These are phyloP conservation scores for Ceramica pisi DNA, from an alignment of 2,888 invertebrate species.

Conservation along the genomic window DNA sequence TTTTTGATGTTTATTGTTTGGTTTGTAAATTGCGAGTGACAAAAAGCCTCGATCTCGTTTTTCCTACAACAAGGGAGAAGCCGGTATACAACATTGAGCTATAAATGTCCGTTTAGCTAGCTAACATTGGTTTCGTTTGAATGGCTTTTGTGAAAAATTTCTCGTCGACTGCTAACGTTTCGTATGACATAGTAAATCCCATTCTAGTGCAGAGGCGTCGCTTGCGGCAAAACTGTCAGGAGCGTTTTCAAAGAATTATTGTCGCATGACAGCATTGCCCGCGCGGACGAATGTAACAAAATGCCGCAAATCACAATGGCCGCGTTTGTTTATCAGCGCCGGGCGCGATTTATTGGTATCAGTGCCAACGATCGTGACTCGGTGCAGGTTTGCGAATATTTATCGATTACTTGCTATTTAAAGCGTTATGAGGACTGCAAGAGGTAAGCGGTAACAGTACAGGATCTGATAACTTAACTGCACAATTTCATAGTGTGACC, in stretches of 20 bases:
- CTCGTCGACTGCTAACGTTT: slow-evolving; percentile 70
- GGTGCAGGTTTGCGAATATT: slow-evolving; percentile 69
- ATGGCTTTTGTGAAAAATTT: slow-evolving; percentile 72
- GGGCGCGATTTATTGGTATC: slow-evolving; percentile 68
- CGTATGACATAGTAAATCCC: slow-evolving; percentile 82
- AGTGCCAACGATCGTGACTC: slow-evolving; percentile 68
- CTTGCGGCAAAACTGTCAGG: slow-evolving; percentile 78
- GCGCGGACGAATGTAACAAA: slow-evolving; percentile 74
- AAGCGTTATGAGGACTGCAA: slow-evolving; percentile 47
- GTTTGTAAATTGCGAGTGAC: slow-evolving; percentile 74
- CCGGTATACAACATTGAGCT: slow-evolving; percentile 56
- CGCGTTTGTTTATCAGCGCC: slow-evolving; percentile 72
- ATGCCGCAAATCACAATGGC: slow-evolving; percentile 77
- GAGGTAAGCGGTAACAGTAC: not conserved
- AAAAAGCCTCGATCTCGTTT: slow-evolving; percentile 68
- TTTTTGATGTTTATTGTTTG: slow-evolving; percentile 80
- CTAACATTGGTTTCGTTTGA: slow-evolving; percentile 64
- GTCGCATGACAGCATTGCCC: slow-evolving; percentile 78
- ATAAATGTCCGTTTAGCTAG: slow-evolving; percentile 61
- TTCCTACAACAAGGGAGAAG: slow-evolving; percentile 48
- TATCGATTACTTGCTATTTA: slow-evolving; percentile 65
- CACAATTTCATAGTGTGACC: not conserved
- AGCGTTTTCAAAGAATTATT: slow-evolving; percentile 85
- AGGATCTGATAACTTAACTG: not conserved
- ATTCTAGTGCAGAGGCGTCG: slow-evolving; percentile 74